These are phyloP conservation scores for Glossophaga mutica DNA, from an alignment of 2,797 vertebrate genomes.

Conservation along the genomic window DNA sequence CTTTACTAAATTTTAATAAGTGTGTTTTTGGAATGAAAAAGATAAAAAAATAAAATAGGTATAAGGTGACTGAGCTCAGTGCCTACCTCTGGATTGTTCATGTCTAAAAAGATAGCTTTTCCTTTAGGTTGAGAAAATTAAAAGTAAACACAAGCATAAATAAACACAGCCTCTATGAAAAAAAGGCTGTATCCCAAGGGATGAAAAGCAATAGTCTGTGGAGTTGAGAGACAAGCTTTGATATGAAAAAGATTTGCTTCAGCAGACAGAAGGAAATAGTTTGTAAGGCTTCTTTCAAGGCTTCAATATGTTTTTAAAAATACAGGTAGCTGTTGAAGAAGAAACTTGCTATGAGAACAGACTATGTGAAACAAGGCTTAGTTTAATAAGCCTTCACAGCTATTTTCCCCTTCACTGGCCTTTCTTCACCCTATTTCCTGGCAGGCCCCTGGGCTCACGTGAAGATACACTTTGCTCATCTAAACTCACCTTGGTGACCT, in stretches of 20 bases:
- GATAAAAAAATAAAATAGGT: constrained; percentile 50
- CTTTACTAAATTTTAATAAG: constrained; percentile 52
- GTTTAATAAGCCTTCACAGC: neutral
- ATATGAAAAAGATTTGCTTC: constrained; percentile 65
- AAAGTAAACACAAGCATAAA: constrained; percentile 67
- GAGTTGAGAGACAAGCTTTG: constrained; percentile 46
- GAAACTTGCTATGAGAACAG: constrained; percentile 10
- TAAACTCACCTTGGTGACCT: neutral
- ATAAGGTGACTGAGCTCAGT: neutral
- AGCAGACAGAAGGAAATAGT: constrained; percentile 40
- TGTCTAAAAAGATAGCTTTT: constrained; percentile 27
- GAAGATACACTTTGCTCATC: neutral
- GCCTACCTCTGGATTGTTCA: neutral
- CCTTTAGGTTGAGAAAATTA: constrained; percentile 61
- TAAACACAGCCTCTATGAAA: constrained; percentile 48
- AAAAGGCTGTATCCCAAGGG: constrained; percentile 15
- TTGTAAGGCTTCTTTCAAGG: constrained; percentile 46
- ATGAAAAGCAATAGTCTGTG: constrained; percentile 49
- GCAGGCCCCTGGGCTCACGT: neutral
- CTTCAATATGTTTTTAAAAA: neutral
- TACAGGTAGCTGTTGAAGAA: neutral
- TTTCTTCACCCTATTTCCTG: neutral
- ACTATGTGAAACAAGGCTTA: neutral
- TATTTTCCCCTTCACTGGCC: neutral
- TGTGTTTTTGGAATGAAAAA: neutral